These are phyloP conservation scores for Neocloeon triangulifer DNA, from an alignment of 1,140 invertebrate species.

Conservation along the genomic window DNA sequence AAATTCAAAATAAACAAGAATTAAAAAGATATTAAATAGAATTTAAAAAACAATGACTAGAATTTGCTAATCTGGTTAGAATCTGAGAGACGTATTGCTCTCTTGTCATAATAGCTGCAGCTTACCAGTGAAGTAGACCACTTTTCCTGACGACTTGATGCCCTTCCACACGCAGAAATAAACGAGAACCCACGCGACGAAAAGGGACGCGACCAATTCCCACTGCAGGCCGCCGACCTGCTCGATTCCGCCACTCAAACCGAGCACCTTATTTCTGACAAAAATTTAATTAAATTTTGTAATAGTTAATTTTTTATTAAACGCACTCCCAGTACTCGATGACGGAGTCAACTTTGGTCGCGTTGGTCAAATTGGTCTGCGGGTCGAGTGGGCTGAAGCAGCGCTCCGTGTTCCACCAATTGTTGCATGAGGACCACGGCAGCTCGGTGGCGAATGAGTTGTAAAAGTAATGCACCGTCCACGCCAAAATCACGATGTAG, in stretches of 20 bases:
- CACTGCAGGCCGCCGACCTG: slow-evolving; percentile 34
- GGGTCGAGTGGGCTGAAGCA: too few species aligned
- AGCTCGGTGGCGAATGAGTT: slow-evolving; percentile 25
- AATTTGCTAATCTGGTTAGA: too few species aligned
- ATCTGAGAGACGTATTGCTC: too few species aligned
- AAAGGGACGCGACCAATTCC: slow-evolving; percentile 44
- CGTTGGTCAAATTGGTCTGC: too few species aligned
- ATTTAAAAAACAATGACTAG: too few species aligned
- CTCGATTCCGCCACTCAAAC: slow-evolving; percentile 15
- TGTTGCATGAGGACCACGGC: slow-evolving; percentile 28
- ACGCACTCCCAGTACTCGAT: slow-evolving; percentile 17
- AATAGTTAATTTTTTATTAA: neutral
- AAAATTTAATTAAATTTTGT: slow-evolving; percentile 7
- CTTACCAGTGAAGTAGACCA: slow-evolving; percentile 43
- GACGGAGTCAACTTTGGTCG: slow-evolving; percentile 12
- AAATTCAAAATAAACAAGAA: too few species aligned
- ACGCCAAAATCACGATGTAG: slow-evolving; percentile 33
- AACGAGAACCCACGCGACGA: slow-evolving; percentile 46
- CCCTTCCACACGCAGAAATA: slow-evolving; percentile 38
- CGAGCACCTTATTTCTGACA: slow-evolving; percentile 18
- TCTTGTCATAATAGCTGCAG: too few species aligned
- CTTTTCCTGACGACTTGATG: slow-evolving; percentile 53
- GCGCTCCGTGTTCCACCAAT: slow-evolving; percentile 21
- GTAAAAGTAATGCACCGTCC: slow-evolving; percentile 30
- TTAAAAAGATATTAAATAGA: too few species aligned